Evolutionary conservation across 2,113 vertebrate species (phyloP).

Genomic region (Camelus bactrianus): DNA sequence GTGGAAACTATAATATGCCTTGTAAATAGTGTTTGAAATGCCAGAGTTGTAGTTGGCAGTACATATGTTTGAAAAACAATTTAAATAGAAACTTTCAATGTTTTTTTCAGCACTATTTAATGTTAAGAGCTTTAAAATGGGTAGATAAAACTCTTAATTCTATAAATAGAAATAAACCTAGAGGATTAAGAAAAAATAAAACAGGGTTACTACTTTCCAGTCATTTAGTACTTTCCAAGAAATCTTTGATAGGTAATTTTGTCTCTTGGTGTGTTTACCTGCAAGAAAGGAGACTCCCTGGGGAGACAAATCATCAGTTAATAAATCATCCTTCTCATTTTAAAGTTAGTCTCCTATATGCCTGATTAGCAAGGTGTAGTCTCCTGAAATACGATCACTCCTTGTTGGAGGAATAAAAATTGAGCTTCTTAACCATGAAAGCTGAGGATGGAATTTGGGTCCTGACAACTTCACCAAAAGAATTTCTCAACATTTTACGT

Average conservation of each 20-base stretch:
- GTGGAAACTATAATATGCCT: neutral
- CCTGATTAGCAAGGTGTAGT: conserved; percentile 31
- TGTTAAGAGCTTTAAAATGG: neutral
- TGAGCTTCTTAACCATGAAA: neutral
- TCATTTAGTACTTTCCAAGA: neutral
- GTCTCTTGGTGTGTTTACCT: conserved; percentile 41
- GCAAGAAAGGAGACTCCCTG: neutral
- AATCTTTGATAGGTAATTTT: conserved; percentile 47
- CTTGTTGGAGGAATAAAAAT: neutral
- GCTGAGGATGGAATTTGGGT: neutral
- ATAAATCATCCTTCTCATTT: neutral
- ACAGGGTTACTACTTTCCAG: neutral
- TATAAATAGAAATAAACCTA: neutral
- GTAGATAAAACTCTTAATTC: neutral
- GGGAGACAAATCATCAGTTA: conserved; percentile 11
- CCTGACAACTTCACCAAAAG: neutral
- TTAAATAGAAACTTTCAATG: neutral
- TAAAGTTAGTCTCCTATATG: neutral
- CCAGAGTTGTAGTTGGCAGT: neutral
- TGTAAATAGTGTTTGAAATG: neutral
- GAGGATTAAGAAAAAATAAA: neutral
- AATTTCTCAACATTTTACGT: neutral
- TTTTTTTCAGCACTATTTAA: conserved; percentile 17
- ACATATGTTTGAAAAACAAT: neutral
- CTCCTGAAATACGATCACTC: neutral